Base-by-base conservation (phyloP, 2,888 invertebrate species). In the Lepidocyrtoides sp. region DNA sequence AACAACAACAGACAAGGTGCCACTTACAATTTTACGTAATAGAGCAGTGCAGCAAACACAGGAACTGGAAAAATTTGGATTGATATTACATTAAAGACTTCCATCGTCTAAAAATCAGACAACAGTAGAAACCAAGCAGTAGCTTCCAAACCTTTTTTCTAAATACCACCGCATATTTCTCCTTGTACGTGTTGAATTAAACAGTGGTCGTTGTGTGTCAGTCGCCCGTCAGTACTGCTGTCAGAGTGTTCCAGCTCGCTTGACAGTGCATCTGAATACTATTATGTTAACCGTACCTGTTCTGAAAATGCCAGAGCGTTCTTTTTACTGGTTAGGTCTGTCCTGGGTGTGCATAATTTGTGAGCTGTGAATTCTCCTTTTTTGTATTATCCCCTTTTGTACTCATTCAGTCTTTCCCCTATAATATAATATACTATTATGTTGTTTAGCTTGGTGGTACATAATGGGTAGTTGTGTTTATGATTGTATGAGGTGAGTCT, bases 51-150 rank as follows among this genome's bases (percentile, higher is more conserved):
- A 29, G 8, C 12, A 8, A 69, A 44, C 17, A 44, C 23, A 20
- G 17, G 54, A 54, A 17, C 54, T 54, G 54, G 20, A 54, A 51
- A 54, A 54, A 54, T 17, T 54, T 12, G 51, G 10, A 54, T 54
- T 54, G 7, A 54, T 54, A 20, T 54, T 54, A 7, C 7, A 54
- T 54, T 17, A 54, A 17, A 20, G 2, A n/a, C 54, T 20, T 54
- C n/a, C 17, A 17, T n/a, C 7, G 2, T 17, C 7, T 2, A 17
- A 17, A 17, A 14, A n/a, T 12, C 17, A 54, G 17, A 1, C 17
- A 7, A 54, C 20, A 44, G n/a, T n/a, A 12, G 75, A 23, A 75
- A 75, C 69, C n/a, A 75, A n/a, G 57, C 81, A 36, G 2, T 54
- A 54, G 20, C 54, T 17, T 4, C 17, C 54, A 54, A 54, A 54